These are phyloP conservation scores for Xestoiulus laeticollis DNA, from an alignment of 2,888 invertebrate species.

Conservation along the genomic window DNA sequence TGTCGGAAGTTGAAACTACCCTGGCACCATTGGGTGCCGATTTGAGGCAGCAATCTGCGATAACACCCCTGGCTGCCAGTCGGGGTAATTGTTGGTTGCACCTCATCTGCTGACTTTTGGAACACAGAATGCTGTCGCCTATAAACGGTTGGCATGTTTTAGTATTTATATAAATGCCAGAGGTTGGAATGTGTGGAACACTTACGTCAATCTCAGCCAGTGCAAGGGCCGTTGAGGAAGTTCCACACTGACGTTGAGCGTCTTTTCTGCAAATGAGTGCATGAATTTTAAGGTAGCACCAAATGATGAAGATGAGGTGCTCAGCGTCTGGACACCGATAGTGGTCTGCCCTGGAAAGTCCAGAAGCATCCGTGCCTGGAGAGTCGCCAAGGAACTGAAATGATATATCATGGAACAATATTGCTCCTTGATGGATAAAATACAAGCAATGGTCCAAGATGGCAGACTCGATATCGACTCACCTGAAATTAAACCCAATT, in stretches of 20 bases:
- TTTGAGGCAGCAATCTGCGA: not conserved
- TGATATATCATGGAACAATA: not conserved
- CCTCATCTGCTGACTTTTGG: not conserved
- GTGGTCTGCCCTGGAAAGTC: not conserved
- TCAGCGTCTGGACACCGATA: not conserved
- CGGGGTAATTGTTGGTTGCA: not conserved
- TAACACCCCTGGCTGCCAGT: not conserved
- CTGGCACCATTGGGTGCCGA: not conserved
- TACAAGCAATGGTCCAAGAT: not conserved
- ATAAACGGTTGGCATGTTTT: not conserved
- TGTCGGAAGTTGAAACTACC: not conserved
- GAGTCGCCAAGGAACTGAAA: constrained; percentile 40
- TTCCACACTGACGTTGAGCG: not conserved
- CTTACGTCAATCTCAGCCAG: not conserved
- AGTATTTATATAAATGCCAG: not conserved
- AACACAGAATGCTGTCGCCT: not conserved
- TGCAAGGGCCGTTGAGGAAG: not conserved
- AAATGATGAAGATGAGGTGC: not conserved
- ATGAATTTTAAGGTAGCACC: not conserved
- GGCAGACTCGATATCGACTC: not conserved
- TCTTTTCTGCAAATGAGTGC: not conserved
- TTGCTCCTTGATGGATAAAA: not conserved
- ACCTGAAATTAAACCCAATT: constrained; percentile 8
- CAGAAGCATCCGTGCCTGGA: not conserved
- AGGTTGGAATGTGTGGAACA: not conserved